phyloP scores from a whole-genome alignment of 2,888 invertebrate genomes.

The Brachyptera putata region DNA sequence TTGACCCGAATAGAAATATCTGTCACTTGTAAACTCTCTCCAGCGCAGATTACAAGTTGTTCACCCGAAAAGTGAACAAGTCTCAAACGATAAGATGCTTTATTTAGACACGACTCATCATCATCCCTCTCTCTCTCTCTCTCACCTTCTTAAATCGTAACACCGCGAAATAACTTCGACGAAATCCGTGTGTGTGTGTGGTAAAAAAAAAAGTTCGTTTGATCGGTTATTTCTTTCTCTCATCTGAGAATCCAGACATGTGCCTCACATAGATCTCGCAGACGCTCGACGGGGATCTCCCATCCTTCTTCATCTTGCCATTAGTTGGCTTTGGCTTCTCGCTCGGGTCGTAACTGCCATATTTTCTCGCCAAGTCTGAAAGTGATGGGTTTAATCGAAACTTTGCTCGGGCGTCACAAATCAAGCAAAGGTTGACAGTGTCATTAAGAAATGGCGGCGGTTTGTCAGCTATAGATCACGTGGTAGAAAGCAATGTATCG shows the following conservation, averaged over 20 bases:
- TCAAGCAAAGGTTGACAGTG: slow-evolving; percentile 41
- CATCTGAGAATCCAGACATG: slow-evolving; percentile 21
- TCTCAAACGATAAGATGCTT: not conserved
- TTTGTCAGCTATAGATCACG: slow-evolving; percentile 47
- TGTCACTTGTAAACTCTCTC: too few relatives aligned
- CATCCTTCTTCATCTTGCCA: slow-evolving; percentile 21
- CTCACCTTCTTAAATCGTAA: not conserved
- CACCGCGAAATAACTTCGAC: slow-evolving; percentile 19
- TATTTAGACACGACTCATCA: not conserved
- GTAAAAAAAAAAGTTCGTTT: too few relatives aligned
- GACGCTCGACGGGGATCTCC: too few relatives aligned
- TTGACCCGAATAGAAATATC: too few relatives aligned
- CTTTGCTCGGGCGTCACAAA: slow-evolving; percentile 43
- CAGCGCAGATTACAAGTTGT: not conserved
- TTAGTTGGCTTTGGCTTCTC: slow-evolving; percentile 19
- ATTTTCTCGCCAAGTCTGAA: slow-evolving; percentile 45
- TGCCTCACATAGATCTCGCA: slow-evolving; percentile 20
- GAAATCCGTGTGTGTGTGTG: slow-evolving; percentile 14
- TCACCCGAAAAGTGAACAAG: not conserved
- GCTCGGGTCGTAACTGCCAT: slow-evolving; percentile 38
- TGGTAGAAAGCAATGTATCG: slow-evolving; percentile 20
- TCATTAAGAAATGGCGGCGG: slow-evolving; percentile 46
- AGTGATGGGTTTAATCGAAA: too few relatives aligned
- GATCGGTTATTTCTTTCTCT: slow-evolving; percentile 23
- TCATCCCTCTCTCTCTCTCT: not conserved